A percentile compares a stretch with the other conserved stretches of the same genome.
phyloP scores from a whole-genome alignment of 2,113 vertebrate genomes.

The Corydoras sp. region DNA sequence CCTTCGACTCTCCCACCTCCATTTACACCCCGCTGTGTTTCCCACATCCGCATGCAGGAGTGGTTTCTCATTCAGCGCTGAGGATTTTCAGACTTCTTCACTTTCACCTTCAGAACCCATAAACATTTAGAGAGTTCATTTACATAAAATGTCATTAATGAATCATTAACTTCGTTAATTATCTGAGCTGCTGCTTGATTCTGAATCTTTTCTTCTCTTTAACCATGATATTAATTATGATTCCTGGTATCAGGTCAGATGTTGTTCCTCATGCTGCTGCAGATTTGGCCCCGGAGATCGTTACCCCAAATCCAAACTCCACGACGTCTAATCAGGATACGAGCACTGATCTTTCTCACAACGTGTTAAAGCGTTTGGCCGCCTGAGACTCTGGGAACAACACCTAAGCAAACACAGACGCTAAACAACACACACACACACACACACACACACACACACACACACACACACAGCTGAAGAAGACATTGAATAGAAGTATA shows the following conservation, averaged over 20 bases:
- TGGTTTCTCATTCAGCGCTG: conserved; percentile 59
- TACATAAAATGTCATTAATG: too few species aligned
- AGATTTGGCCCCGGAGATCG: background rate
- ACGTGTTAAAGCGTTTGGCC: conserved; percentile 76
- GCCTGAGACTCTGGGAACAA: conserved; percentile 64
- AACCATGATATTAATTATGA: too few species aligned
- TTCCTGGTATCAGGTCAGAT: too few species aligned
- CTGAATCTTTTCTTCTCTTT: too few species aligned
- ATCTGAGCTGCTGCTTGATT: too few species aligned
- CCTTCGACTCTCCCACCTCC: conserved; percentile 44
- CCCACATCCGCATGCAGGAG: conserved; percentile 70
- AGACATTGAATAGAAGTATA: conserved; percentile 70
- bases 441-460: conserved; percentile 68
- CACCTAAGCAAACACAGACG: conserved; percentile 88
- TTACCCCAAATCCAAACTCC: conserved; percentile 21
- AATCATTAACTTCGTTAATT: too few species aligned
- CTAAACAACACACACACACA: conserved; percentile 24
- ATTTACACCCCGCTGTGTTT: conserved; percentile 63
- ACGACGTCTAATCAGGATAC: conserved; percentile 62
- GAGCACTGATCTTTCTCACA: conserved; percentile 69
- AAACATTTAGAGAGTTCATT: too few species aligned
- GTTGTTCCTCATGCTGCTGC: background rate
- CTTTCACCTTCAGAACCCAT: too few species aligned
- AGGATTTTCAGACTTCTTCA: too few species aligned
- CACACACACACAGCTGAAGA: conserved; percentile 85